Conservation (phyloP, 2,113 vertebrate genomes). For the Gallinago undulata region DNA sequence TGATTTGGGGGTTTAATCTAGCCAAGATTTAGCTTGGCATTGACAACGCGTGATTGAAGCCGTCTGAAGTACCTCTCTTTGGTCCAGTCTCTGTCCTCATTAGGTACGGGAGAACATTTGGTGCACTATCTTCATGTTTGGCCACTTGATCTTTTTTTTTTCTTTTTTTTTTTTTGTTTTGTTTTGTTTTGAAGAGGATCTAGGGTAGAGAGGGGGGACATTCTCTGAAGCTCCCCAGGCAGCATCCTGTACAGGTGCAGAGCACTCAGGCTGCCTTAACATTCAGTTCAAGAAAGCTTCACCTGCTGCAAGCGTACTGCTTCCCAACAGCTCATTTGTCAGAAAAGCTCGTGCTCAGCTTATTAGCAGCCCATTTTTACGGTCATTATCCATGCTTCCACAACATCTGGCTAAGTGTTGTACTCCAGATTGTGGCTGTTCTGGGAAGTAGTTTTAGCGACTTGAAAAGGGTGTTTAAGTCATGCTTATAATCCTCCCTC, state of each 20-base stretch:
- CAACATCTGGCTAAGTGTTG: constrained; percentile 63
- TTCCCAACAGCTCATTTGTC: constrained; percentile 51
- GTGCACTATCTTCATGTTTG: neutral
- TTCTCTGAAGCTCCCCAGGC: neutral
- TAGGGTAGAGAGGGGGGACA: neutral
- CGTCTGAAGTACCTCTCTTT: neutral
- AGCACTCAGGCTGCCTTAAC: neutral
- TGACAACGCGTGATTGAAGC: neutral
- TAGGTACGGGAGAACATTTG: neutral
- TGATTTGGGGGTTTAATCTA: neutral
- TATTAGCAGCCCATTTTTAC: constrained; percentile 59
- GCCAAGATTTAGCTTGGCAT: neutral
- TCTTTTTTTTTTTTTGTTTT: neutral
- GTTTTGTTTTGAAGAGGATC: neutral
- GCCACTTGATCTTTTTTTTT: neutral
- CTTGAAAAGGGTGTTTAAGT: constrained; percentile 45
- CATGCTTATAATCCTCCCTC: neutral
- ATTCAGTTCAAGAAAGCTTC: neutral
- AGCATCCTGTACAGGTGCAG: neutral
- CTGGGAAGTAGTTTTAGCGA: constrained; percentile 32
- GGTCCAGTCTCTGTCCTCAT: neutral
- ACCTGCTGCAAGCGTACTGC: constrained; percentile 8
- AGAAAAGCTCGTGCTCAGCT: constrained; percentile 50
- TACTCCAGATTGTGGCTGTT: constrained; percentile 57
- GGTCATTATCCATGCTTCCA: constrained; percentile 55